Conservation (phyloP, 1,140 invertebrate species). For the Drosophila ambigua region DNA sequence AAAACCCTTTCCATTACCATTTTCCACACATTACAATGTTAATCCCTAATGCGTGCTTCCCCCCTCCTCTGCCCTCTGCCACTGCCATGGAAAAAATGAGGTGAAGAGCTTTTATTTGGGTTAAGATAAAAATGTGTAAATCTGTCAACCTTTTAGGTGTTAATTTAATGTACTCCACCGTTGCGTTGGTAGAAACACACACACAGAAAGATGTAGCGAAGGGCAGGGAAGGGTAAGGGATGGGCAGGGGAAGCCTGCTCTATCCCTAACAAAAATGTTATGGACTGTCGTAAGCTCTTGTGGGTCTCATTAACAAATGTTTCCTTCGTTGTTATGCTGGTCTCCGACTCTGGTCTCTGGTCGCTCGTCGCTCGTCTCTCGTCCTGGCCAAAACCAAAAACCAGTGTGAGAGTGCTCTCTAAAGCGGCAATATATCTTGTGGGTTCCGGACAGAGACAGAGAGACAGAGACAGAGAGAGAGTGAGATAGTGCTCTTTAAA, state of each 20-base stretch:
- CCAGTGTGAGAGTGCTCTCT: neutral
- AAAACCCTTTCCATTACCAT: constrained; percentile 25
- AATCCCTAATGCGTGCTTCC: constrained; percentile 43
- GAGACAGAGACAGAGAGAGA: constrained; percentile 9
- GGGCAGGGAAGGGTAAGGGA: neutral
- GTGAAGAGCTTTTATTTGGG: constrained; percentile 31
- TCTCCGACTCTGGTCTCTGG: neutral
- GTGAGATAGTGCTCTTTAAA: constrained; percentile 39
- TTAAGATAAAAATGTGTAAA: constrained; percentile 59
- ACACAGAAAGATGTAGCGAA: constrained; percentile 6
- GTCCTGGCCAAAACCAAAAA: neutral
- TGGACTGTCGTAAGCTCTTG: constrained; percentile 55
- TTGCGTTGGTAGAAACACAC: constrained; percentile 14
- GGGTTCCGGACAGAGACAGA: constrained; percentile 38
- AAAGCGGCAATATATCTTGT: constrained; percentile 64
- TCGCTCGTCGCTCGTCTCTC: neutral
- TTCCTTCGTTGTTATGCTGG: constrained; percentile 32
- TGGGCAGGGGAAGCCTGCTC: constrained; percentile 2
- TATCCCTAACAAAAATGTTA: constrained; percentile 36
- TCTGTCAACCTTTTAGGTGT: constrained; percentile 64
- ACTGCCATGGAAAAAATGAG: constrained; percentile 7
- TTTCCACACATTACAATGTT: constrained; percentile 49
- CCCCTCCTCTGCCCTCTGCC: neutral
- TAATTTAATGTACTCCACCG: constrained; percentile 59
- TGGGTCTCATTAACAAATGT: constrained; percentile 60